phyloP scores from a whole-genome alignment of 2,113 vertebrate species.

The Barnardius zonarius region DNA sequence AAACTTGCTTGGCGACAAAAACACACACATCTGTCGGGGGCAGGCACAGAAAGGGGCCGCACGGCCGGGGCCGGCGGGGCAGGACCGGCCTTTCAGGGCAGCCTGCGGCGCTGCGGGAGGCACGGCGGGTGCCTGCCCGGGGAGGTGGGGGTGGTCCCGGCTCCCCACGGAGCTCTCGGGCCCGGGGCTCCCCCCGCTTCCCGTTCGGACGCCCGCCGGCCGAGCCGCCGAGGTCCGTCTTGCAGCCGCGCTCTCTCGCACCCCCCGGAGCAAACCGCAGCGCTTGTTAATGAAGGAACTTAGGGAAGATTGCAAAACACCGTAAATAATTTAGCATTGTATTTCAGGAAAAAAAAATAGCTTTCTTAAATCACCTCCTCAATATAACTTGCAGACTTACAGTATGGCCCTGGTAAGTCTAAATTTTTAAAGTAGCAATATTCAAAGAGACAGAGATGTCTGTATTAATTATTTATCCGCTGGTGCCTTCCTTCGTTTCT shows the following conservation, averaged over 20 bases:
- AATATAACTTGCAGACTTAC: conserved; percentile 79
- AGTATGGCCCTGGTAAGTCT: conserved; percentile 76
- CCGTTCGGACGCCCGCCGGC: background rate
- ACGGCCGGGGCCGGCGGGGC: conserved; percentile 8
- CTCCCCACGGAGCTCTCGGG: background rate
- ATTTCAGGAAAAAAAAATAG: conserved; percentile 78
- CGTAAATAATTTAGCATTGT: conserved; percentile 79
- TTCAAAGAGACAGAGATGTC: conserved; percentile 84
- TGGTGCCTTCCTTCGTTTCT: conserved; percentile 85
- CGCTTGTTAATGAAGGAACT: conserved; percentile 75
- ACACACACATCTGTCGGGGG: conserved; percentile 81
- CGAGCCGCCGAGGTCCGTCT: background rate
- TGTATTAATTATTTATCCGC: conserved; percentile 85
- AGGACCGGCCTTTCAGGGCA: background rate
- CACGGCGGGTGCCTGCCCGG: background rate
- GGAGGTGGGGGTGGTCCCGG: background rate
- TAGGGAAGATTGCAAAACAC: conserved; percentile 75
- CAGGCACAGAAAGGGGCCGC: conserved; percentile 46
- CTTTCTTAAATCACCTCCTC: conserved; percentile 79
- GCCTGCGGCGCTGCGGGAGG: background rate
- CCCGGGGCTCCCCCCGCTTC: background rate
- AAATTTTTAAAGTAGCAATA: conserved; percentile 83
- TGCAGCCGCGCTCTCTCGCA: conserved; percentile 53
- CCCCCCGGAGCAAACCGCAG: conserved; percentile 55
- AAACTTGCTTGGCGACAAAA: conserved; percentile 77